These are phyloP conservation scores for Misgurnus anguillicaudatus DNA, from an alignment of 2,113 vertebrate genomes.

Conservation along the genomic window DNA sequence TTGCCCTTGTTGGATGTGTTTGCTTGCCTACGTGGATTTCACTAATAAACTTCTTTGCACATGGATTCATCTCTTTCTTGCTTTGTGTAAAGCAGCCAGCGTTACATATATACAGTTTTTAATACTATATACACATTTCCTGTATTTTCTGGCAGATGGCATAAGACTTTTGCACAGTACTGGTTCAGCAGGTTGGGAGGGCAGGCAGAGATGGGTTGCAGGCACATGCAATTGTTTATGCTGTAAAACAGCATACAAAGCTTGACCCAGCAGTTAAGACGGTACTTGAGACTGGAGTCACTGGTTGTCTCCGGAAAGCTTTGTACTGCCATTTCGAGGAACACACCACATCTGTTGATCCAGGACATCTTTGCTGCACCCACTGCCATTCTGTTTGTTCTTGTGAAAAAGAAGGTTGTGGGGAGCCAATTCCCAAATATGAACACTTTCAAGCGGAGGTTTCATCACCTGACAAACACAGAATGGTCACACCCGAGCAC, in stretches of 20 bases:
- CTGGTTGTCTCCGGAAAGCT: not conserved
- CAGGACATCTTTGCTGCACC: not conserved
- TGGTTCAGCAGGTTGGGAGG: not conserved
- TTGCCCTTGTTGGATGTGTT: no score
- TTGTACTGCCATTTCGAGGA: not conserved
- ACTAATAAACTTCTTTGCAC: no score
- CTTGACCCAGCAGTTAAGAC: not conserved
- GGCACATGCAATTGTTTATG: not conserved
- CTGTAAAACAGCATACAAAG: not conserved
- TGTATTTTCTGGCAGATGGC: no score
- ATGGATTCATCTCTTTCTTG: no score
- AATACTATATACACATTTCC: no score
- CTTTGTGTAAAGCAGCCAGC: no score
- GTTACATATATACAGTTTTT: no score
- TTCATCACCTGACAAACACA: no score
- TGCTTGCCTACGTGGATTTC: no score
- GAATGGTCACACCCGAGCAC: not conserved
- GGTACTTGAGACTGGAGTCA: not conserved
- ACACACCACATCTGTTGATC: not conserved
- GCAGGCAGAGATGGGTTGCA: not conserved
- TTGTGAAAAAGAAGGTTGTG: not conserved
- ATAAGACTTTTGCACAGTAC: not conserved
- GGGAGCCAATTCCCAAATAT: not conserved
- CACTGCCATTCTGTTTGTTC: not conserved
- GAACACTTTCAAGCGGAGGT: not conserved